A percentile compares a stretch with the other conserved stretches of the same genome.
Conservation (phyloP, 1,140 invertebrate genomes). For the Cydia amplana region DNA sequence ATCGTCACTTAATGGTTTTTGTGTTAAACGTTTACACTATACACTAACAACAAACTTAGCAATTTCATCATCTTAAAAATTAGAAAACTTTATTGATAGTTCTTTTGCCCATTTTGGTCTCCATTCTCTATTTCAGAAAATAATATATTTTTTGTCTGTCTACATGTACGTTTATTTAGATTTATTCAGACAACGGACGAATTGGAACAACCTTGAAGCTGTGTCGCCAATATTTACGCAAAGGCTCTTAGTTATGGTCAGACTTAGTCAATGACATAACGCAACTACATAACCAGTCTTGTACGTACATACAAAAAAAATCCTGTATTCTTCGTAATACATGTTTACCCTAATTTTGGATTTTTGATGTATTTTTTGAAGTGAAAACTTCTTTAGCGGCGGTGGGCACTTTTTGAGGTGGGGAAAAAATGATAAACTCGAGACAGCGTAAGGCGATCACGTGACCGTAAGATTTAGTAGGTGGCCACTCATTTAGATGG, state of each 20-base stretch:
- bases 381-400: too few species aligned
- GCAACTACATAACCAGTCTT: constrained; percentile 34
- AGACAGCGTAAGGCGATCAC: too few species aligned
- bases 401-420: too few species aligned
- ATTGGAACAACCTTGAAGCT: constrained; percentile 52
- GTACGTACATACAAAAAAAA: constrained; percentile 2
- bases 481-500: too few species aligned
- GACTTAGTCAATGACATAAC: constrained; percentile 49
- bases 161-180: constrained; percentile 16
- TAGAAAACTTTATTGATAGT: neutral
- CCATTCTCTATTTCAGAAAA: neutral
- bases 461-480: too few species aligned
- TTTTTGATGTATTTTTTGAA: too few species aligned
- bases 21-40: too few species aligned
- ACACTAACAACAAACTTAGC: neutral
- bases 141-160: neutral
- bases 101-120: neutral
- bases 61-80: neutral
- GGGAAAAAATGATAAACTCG: too few species aligned
- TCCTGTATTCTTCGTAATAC: neutral
- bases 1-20: neutral
- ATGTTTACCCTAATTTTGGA: neutral
- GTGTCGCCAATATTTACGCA: constrained; percentile 56
- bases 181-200: constrained; percentile 40
- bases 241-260: constrained; percentile 40